Evolutionary conservation across 2,888 invertebrate species (phyloP), one percentile per base, ranked within the genome.

Genomic region (Ornithoptera alexandrae): DNA sequence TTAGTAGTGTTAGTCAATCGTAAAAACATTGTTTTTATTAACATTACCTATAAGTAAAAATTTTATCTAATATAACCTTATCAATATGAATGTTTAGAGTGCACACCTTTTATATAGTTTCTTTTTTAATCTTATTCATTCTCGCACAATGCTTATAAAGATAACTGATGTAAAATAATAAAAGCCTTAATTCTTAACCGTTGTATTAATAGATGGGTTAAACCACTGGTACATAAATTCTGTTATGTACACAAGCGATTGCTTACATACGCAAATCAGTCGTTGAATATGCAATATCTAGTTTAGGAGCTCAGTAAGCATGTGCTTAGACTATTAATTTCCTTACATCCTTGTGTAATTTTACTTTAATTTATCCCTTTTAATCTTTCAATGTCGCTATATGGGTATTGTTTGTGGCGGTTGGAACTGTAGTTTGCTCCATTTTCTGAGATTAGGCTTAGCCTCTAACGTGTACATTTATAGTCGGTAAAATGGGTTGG

Each of bases 201-300:
- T 72, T 72, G 68, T 70, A 72, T 69, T 69, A 72, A 70, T 63
- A 68, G 72, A 69, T 71, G 64, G 24, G 30, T 8, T 58, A 68
- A 69, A 42, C 42, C 60, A 56, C 36, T 57, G 46, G 61, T 74
- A 74, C 75, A 79, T 79, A 83, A 80, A 82, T 81, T 80, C 80
- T 80, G 84, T 86, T 87, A 88, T 86, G 86, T 88, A 85, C 78
- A 84, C 86, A 88, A 87, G 86, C 89, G 84, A 89, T 88, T 92
- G 91, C 88, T 91, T 91, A 89, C 90, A 85, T 90, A 92, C 88
- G 90, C 90, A 92, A 92, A 92, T 92, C 90, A 86, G 87, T 87
- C 89, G 86, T 88, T 92, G 92, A 92, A 92, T 92, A 92, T 91
- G 91, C 89, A 92, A 89, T 86, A 82, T 83, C 86, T 90, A 89